phyloP scores from a whole-genome alignment of 2,113 vertebrate species.

The Salvator merianae region DNA sequence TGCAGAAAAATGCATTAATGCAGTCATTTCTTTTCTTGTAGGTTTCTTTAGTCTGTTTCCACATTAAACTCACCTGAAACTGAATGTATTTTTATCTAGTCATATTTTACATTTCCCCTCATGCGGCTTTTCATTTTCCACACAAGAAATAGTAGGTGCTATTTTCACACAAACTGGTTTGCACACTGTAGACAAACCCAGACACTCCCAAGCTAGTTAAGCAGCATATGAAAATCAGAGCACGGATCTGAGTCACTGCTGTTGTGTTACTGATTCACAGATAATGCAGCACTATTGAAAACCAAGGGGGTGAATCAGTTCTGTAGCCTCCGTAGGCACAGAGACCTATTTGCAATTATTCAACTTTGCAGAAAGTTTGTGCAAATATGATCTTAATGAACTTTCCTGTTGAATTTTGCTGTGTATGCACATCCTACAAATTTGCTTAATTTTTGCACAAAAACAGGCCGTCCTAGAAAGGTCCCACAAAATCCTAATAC shows the following conservation, averaged over 20 bases:
- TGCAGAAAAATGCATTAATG: too few species aligned
- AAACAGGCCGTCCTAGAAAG: too few species aligned
- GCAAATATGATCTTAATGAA: too few species aligned
- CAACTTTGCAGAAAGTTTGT: background rate
- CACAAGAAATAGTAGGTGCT: background rate
- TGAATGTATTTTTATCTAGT: background rate
- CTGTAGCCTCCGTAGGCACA: background rate
- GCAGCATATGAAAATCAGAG: conserved; percentile 7
- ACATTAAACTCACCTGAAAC: background rate
- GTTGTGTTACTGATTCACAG: background rate
- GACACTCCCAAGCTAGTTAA: background rate
- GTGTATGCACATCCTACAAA: too few species aligned
- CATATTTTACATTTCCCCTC: background rate
- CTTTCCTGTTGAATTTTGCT: too few species aligned
- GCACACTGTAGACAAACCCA: background rate
- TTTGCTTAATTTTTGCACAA: too few species aligned
- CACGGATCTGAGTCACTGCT: background rate
- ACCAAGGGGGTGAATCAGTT: background rate
- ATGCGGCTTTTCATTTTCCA: conserved; percentile 13
- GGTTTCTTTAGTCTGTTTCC: background rate
- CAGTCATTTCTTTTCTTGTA: background rate
- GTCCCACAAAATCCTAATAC: too few species aligned
- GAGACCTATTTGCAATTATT: background rate
- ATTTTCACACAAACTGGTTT: conserved; percentile 6
- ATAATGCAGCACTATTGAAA: background rate